Percentiles rank a stretch among this genome's conserved stretches.
Evolutionary conservation across 2,797 vertebrate species (phyloP).

Genomic region (Jordanella pulchra): DNA sequence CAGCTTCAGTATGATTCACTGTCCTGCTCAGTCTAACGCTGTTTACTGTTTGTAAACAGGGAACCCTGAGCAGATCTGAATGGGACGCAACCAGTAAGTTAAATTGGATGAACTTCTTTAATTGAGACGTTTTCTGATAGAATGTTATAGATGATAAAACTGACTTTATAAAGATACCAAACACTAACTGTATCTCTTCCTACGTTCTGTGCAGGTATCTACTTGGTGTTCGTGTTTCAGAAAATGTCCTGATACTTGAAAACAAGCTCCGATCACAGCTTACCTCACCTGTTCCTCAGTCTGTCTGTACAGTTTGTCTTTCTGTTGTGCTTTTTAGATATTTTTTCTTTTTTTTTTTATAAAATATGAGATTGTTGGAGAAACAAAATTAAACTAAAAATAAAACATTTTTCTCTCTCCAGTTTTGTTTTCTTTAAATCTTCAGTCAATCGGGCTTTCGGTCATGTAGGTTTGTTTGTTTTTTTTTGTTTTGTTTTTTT

Average conservation of each 20-base stretch:
- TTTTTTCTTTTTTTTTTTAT: constrained; percentile 20
- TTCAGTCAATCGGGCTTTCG: background rate
- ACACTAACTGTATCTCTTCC: background rate
- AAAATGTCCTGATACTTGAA: constrained; percentile 79
- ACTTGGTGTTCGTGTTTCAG: constrained; percentile 95
- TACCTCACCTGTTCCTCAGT: background rate
- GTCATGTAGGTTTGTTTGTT: background rate
- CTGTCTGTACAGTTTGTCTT: constrained; percentile 36
- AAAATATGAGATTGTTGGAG: constrained; percentile 14
- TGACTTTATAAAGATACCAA: background rate
- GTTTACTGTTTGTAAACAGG: constrained; percentile 73
- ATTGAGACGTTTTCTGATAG: background rate
- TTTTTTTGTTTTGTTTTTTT: too few species aligned
- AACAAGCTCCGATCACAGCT: background rate
- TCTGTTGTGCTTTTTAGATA: constrained; percentile 3
- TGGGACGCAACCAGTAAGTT: constrained; percentile 97
- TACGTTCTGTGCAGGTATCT: constrained; percentile 83
- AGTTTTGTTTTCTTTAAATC: background rate
- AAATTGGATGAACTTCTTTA: too few species aligned
- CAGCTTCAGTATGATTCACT: too few species aligned
- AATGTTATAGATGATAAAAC: background rate
- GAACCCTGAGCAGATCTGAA: constrained; percentile 93
- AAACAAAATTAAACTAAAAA: constrained; percentile 17
- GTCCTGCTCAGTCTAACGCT: background rate
- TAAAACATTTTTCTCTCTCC: background rate